Conservation (phyloP, 92 coral and sea anemone genomes). For the Umimayanthus kanabou region DNA sequence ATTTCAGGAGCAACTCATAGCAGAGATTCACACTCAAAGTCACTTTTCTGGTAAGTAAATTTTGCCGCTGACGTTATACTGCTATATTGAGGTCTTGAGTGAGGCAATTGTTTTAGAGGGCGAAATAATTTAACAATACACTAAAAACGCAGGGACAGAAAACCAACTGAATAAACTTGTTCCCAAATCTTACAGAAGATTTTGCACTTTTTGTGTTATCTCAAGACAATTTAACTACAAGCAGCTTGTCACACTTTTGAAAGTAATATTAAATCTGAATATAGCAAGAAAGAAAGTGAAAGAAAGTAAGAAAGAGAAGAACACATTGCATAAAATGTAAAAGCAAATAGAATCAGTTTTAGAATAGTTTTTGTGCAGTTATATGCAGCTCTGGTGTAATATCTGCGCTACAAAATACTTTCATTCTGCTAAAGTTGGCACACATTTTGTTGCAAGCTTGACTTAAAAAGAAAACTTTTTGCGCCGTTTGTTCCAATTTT, state of each 20-base stretch:
- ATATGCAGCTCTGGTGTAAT: background rate
- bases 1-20: background rate
- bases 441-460: background rate
- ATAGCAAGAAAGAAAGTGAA: background rate
- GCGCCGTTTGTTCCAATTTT: background rate
- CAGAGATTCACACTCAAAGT: background rate
- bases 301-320: background rate
- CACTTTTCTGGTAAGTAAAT: constrained; percentile 27
- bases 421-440: background rate
- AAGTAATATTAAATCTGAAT: background rate
- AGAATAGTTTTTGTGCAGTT: too few species aligned
- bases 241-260: background rate
- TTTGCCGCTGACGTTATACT: background rate
- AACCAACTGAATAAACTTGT: too few species aligned
- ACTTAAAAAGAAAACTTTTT: background rate
- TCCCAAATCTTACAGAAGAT: background rate
- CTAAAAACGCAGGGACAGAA: background rate
- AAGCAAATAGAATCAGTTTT: too few species aligned
- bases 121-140: background rate
- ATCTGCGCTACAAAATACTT: background rate
- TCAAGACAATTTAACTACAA: too few species aligned
- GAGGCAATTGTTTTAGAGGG: background rate
- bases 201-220: background rate
- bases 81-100: background rate
- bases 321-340: too few species aligned